phyloP scores from a whole-genome alignment of 2,888 invertebrate species.

The Conchocele bisecta region DNA sequence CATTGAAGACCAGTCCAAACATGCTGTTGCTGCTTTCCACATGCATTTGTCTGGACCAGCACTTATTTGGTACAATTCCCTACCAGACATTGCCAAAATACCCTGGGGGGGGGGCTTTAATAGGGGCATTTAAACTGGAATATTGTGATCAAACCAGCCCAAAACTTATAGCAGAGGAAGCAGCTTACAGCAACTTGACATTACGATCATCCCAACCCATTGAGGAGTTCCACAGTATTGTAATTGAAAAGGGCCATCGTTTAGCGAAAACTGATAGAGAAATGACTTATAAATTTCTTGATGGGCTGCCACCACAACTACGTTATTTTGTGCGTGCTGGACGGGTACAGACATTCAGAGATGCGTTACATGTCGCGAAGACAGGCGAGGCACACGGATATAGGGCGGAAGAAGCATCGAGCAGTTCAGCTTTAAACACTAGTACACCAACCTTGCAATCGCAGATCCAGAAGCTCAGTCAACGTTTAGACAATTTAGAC shows the following conservation, averaged over 20 bases:
- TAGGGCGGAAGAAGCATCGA: not conserved
- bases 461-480: too few species aligned
- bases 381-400: conserved; percentile 35
- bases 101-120: too few species aligned
- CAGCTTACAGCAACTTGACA: conserved; percentile 1
- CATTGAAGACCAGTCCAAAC: too few species aligned
- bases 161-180: too few species aligned
- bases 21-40: too few species aligned
- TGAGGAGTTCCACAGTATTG: conserved; percentile 15
- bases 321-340: conserved; percentile 22
- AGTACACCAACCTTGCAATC: not conserved
- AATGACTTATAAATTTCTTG: conserved; percentile 11
- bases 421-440: not conserved
- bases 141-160: too few species aligned
- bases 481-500: too few species aligned
- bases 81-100: too few species aligned
- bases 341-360: conserved; percentile 6
- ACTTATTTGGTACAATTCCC: too few species aligned
- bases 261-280: conserved; percentile 15
- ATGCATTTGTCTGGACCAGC: too few species aligned
- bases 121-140: too few species aligned
- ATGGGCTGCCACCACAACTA: conserved; percentile 20
- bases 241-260: conserved; percentile 11
- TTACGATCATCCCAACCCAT: conserved; percentile 1
- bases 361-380: conserved; percentile 13